Evolutionary conservation across 1,140 invertebrate species (phyloP), one percentile per base, ranked within the genome.

Genomic region (Drosophila sproati): DNA sequence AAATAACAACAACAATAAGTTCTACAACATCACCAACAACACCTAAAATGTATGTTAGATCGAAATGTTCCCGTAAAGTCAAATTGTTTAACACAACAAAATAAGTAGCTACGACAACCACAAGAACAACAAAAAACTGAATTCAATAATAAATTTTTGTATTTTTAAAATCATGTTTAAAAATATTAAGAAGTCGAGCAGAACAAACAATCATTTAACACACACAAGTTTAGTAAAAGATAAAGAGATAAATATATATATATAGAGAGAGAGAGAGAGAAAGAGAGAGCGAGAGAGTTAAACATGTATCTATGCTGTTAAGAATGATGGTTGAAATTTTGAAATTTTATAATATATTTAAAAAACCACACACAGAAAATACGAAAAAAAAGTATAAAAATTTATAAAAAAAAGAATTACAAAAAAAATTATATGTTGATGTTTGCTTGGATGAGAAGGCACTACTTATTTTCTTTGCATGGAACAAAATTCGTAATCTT

Each of bases 1-100:
- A 90, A 91, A 91, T 87, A 90, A 87, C 77, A 90, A 82, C 76
- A 80, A 86, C 78, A 90, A 86, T 63, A 71, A 90, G 70, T 80
- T 80, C 80, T 62, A 70, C 66, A 81, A 77, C 77, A 85, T 50
- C 68, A 77, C 77, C 71, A 86, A 82, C 64, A 71, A 75, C 37
- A 55, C 48, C 52, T 43, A 56, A 39, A 55, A 60, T 52, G 8
- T 43, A 35, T 10, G 34, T 39, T 4, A 55, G 59, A 61, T 55
- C 59, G 29, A 64, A 48, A 7, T 64, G 51, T 48, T 48, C 20
- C 45, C 8, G 45, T 28, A 6, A 45, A 51, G 10, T 31, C 8
- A 8, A 39, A 43, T 43, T n/a, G 39, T 76, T 75, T 6, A 73
- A 73, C 72, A 76, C 64, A 73, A 69, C 72, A 61, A 78, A 69